Base-by-base conservation (phyloP, 2,113 vertebrate species). In the Callipepla squamata region DNA sequence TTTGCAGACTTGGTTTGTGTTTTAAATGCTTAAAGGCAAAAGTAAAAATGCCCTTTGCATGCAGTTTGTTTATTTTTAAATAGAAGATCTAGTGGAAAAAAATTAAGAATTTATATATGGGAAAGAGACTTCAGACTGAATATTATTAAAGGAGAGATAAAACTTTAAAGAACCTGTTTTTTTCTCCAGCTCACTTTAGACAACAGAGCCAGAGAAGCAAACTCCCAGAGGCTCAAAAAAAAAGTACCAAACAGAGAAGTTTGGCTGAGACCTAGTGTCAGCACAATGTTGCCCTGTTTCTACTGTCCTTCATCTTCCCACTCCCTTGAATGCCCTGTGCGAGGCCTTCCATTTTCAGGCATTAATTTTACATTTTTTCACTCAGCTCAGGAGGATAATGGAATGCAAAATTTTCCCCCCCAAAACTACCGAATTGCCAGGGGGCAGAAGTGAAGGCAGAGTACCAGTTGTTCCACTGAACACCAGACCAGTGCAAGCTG, bases 321-420 rank as follows among this genome's bases (percentile, higher is more conserved):
- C 72, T 96, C 68, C 53, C 90, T 95, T 73, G 90, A 93, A 96
- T 94, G 63, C 96, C 91, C 96, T 94, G 92, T 1, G 1, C 96
- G 96, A 96, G 61, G 97, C 91, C 94, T 97, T 97, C 75, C 70
- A 36, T 93, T 97, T 96, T 96, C 82, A 95, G 86, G 89, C 94
- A 96, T 94, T 95, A 95, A 95, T 97, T 97, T 97, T 91, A 90
- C 70, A 78, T 85, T 96, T 91, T 81, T 81, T 40, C 42, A 74
- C 20, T 47, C 42, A 25, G 73, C 73, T 94, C 85, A 87, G 90
- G 82, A 86, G 87, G 90, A 96, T 96, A 97, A 96, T 94, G 86
- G 92, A 97, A 96, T 96, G 68, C 88, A 97, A 97, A 97, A 97
- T 91, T 95, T 61, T 97, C 91, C 95, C 84, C 89, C 47, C 50